These are phyloP conservation scores for Caenorhabditis macrosperma DNA, from an alignment of 2,888 invertebrate genomes.

Conservation along the genomic window DNA sequence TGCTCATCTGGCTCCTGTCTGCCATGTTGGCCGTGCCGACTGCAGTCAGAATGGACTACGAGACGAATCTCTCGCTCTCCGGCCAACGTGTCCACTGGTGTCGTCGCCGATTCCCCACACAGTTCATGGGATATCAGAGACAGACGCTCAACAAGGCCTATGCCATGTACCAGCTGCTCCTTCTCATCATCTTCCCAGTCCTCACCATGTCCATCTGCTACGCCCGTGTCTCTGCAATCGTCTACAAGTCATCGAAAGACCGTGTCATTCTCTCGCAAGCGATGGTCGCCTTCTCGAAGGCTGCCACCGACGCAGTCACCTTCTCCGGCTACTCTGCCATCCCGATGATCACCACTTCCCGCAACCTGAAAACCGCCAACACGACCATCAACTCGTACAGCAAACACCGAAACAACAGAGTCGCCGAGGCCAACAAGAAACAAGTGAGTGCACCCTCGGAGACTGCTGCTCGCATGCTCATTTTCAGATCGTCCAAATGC, in stretches of 20 bases:
- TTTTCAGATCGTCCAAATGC: conserved; percentile 86
- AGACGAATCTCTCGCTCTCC: conserved; percentile 58
- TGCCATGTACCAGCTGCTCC: conserved; percentile 82
- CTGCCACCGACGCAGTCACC: conserved; percentile 72
- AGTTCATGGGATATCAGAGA: conserved; percentile 54
- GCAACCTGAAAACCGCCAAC: conserved; percentile 64
- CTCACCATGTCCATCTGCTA: conserved; percentile 85
- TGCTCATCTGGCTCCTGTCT: conserved; percentile 84
- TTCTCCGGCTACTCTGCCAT: conserved; percentile 72
- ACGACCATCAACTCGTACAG: conserved; percentile 67
- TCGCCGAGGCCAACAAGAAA: conserved; percentile 73
- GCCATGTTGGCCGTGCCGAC: conserved; percentile 85
- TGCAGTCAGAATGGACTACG: conserved; percentile 83
- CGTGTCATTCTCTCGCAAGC: conserved; percentile 66
- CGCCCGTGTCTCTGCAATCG: conserved; percentile 82
- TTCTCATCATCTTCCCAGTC: conserved; percentile 85
- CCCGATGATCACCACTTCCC: conserved; percentile 65
- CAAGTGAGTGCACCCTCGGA: conserved; percentile 68
- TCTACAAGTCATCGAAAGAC: conserved; percentile 72
- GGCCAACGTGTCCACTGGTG: conserved; percentile 67
- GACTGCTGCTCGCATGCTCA: no score
- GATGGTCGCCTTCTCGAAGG: conserved; percentile 73
- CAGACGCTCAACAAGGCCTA: conserved; percentile 63
- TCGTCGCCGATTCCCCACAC: conserved; percentile 60
- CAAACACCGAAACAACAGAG: conserved; percentile 66